These are phyloP conservation scores for Myiopsitta monachus DNA, from an alignment of 2,113 vertebrate genomes.

Conservation along the genomic window DNA sequence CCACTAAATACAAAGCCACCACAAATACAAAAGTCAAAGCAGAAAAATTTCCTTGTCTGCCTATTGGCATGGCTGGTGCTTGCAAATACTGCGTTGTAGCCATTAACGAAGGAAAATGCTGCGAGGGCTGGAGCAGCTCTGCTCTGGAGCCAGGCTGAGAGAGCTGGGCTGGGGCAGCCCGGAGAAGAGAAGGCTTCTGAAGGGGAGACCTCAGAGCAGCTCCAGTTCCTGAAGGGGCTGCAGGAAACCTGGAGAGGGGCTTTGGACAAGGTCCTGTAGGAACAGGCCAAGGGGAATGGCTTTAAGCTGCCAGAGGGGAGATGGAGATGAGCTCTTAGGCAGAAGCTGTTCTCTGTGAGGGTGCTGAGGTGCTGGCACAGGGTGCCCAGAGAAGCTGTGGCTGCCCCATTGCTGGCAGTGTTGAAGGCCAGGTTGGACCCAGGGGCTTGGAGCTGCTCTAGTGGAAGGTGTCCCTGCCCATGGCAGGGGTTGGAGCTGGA, in stretches of 20 bases:
- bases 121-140: neutral
- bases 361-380: too few species aligned
- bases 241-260: neutral
- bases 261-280: too few species aligned
- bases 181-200: neutral
- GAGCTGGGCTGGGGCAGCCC: neutral
- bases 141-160: neutral
- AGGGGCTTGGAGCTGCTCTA: neutral
- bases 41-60: neutral
- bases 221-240: neutral
- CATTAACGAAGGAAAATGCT: neutral
- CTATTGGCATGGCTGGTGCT: rapidly evolving
- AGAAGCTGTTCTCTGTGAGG: too few species aligned
- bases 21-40: neutral
- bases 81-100: neutral
- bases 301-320: too few species aligned
- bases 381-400: too few species aligned
- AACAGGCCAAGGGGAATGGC: too few species aligned
- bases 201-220: neutral
- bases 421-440: neutral
- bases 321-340: too few species aligned
- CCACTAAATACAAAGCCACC: neutral
- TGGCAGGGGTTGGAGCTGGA: neutral
- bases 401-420: too few species aligned
- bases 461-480: neutral